phyloP scores from a whole-genome alignment of 92 coral and sea anemone genomes.

The Phenganax subtilis region DNA sequence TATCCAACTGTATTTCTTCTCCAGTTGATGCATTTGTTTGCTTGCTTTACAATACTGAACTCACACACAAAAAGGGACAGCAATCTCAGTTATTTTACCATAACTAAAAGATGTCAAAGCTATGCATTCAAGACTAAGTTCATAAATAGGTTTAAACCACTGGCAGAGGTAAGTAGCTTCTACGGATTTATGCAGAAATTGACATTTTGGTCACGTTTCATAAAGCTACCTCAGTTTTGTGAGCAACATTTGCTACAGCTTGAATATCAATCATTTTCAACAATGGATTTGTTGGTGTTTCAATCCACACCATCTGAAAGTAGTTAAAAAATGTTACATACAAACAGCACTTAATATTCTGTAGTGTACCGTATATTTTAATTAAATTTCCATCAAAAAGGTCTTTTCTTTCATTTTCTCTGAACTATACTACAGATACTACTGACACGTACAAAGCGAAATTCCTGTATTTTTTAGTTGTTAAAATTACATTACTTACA shows the following conservation, averaged over 20 bases:
- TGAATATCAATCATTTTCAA: conserved; percentile 80
- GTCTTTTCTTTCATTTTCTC: too few relatives aligned
- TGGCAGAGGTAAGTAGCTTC: too few relatives aligned
- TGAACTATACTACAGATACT: too few relatives aligned
- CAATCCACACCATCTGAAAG: conserved; percentile 86
- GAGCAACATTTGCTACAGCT: conserved; percentile 79
- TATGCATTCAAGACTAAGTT: too few relatives aligned
- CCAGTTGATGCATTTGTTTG: too few relatives aligned
- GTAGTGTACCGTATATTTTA: background rate
- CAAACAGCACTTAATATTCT: background rate
- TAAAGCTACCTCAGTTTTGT: conserved; percentile 63
- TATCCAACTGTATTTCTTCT: background rate
- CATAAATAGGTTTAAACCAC: too few relatives aligned
- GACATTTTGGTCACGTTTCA: background rate
- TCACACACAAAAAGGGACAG: too few relatives aligned
- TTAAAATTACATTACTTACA: background rate
- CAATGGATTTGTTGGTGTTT: conserved; percentile 96
- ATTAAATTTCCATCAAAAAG: background rate
- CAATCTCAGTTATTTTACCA: too few relatives aligned
- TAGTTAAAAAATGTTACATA: background rate
- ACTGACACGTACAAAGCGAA: too few relatives aligned
- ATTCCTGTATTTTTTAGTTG: background rate
- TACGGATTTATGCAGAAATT: background rate
- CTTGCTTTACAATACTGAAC: too few relatives aligned
- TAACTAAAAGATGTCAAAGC: too few relatives aligned